Base-by-base conservation (phyloP, 1,140 invertebrate species). In the Phthorimaea operculella region DNA sequence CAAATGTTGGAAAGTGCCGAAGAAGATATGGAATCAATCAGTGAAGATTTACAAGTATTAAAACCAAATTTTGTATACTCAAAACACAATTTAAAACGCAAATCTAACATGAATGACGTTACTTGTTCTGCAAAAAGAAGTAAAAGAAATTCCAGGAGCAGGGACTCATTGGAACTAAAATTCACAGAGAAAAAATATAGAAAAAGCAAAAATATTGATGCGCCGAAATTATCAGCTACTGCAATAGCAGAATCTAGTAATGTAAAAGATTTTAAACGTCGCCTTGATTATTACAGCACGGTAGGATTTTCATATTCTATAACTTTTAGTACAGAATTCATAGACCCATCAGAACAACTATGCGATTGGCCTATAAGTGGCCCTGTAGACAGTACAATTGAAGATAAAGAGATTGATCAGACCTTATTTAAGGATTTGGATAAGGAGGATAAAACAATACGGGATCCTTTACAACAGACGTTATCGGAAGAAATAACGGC, bases 161-260 rank as follows among this genome's bases (percentile, higher is more conserved):
- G 68, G 74, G 51, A 45, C 34, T 39, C 10, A 10, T 10, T 2
- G 1, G n/a, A 39, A 10, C 1, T 39, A 39, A 12, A 12, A 39
- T n/a, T 39, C 36, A 10, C 36, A 4, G 60, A 52, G 53, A 84
- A 79, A 63, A 74, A 62, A 53, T 82, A 83, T 47, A 69, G 79
- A 59, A 81, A 81, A 68, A 67, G 74, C 3, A 83, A 85, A 68
- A 75, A 79, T 64, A 85, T 85, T 53, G 77, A 83, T 52, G 62
- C 68, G 55, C 72, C 74, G 45, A 85, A 76, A 72, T 57, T 72
- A 28, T 69, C 66, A 9, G 21, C 55, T n/a, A n/a, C 62, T 42
- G 51, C 61, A 11, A 64, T 70, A 17, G 15, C 39, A 10, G 66
- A 76, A 10, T 63, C 60, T 12, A 63, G 64, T 1, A 83, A 82